Evolutionary conservation across 2,888 invertebrate genomes (phyloP), one percentile per base, ranked within the genome.

Genomic region (Allygus modestus): DNA sequence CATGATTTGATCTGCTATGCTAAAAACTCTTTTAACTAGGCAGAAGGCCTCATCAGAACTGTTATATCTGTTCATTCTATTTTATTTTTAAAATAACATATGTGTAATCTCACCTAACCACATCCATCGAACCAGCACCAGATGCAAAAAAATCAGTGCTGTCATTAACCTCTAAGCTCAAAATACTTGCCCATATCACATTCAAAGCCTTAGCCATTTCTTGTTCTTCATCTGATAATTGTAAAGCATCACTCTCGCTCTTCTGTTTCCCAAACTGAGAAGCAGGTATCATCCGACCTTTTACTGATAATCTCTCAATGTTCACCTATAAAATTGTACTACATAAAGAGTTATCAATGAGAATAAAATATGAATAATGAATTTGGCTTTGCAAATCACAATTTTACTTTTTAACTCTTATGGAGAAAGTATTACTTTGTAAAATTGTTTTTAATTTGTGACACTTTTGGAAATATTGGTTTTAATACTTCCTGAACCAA

Each of bases 41-140:
- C n/a, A n/a, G n/a, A n/a, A n/a, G n/a, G n/a, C n/a, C n/a, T n/a
- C n/a, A n/a, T n/a, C n/a, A n/a, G n/a, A n/a, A n/a, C n/a, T n/a
- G n/a, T n/a, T n/a, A n/a, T n/a, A n/a, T n/a, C n/a, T n/a, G 4
- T 46, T 46, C 17, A 46, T 11, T 46, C 4, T 54, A 54, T 54
- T 54, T 54, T 54, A 54, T 7, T 54, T 54, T 1, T 23, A 54
- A 54, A 54, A 23, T 12, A 31, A 65, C 7, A 65, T 31, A 15
- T 11, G 5, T 28, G 4, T 26, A 65, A 65, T 31, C 82, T 87
- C 88, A 92, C 92, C 94, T 92, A 0, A 98, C 98, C 0, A 99
- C 98, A 90, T 99, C 99, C 97, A 99, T 99, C 9, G 98, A 98
- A 0, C 97, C 97, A n/a, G 97, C 99, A 15, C 99, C 99, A n/a